These are phyloP conservation scores for Oreochromis niloticus DNA, from an alignment of 2,113 vertebrate species.

Conservation along the genomic window DNA sequence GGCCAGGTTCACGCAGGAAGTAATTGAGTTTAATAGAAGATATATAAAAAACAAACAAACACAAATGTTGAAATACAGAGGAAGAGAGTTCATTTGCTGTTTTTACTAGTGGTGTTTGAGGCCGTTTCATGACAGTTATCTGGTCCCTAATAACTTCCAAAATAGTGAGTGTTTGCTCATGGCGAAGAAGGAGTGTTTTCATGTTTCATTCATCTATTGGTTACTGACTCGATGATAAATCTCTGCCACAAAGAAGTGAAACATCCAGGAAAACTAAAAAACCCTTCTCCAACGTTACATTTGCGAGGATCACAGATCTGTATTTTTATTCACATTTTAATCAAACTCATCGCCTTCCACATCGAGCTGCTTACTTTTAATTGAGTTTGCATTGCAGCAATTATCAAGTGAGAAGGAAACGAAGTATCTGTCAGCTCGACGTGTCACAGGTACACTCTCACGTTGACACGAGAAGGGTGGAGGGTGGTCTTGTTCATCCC, in stretches of 20 bases:
- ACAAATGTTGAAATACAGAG: constrained; percentile 56
- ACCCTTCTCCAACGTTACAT: background rate
- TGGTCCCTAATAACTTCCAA: constrained; percentile 12
- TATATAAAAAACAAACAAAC: constrained; percentile 23
- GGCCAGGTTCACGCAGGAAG: constrained; percentile 69
- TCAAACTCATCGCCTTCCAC: constrained; percentile 37
- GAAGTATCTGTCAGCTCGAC: constrained; percentile 56
- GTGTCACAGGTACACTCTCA: constrained; percentile 68
- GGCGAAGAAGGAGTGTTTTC: background rate
- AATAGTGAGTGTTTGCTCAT: background rate
- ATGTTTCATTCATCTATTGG: background rate
- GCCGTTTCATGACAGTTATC: constrained; percentile 31
- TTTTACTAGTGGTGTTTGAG: constrained; percentile 44
- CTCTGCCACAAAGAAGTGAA: background rate
- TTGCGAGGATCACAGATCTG: background rate
- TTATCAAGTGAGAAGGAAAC: constrained; percentile 64
- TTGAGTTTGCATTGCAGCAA: constrained; percentile 68
- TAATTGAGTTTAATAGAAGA: constrained; percentile 68
- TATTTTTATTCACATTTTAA: constrained; percentile 55
- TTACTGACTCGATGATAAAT: background rate
- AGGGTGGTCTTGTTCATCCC: constrained; percentile 51
- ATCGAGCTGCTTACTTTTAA: constrained; percentile 60
- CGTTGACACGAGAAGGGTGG: constrained; percentile 51
- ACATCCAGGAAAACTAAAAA: background rate
- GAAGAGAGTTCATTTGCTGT: constrained; percentile 41